Conservation (phyloP, 2,113 vertebrate species). For the Antennarius striatus region DNA sequence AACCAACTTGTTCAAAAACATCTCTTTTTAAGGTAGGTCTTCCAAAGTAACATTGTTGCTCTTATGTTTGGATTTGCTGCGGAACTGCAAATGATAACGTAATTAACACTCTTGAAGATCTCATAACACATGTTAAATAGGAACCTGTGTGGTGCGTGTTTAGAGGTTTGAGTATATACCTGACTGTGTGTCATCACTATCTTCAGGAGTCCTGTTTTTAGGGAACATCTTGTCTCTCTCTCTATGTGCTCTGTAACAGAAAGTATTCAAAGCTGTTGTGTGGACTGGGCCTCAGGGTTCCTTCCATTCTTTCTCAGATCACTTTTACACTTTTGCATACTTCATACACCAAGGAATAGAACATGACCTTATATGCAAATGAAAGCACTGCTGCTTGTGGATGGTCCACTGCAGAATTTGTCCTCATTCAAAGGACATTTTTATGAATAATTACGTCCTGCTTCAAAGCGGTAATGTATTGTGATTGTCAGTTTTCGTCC, state of each 20-base stretch:
- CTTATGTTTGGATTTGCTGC: slow-evolving; percentile 12
- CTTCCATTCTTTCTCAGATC: slow-evolving; percentile 17
- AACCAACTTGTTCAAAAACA: slow-evolving; percentile 37
- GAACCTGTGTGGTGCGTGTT: slow-evolving; percentile 28
- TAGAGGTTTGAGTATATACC: slow-evolving; percentile 2
- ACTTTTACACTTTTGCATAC: slow-evolving; percentile 12
- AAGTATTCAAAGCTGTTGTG: slow-evolving; percentile 26
- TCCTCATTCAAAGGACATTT: slow-evolving; percentile 22
- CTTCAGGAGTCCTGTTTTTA: not conserved
- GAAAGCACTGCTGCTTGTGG: slow-evolving; percentile 15
- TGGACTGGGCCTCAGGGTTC: slow-evolving; percentile 23
- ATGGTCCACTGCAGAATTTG: slow-evolving; percentile 1
- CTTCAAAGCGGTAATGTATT: too few species aligned
- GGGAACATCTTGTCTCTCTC: not conserved
- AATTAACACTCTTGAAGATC: slow-evolving; percentile 2
- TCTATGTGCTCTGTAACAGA: not conserved
- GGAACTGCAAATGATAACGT: not conserved
- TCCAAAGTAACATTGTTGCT: slow-evolving; percentile 19
- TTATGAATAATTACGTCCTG: not conserved
- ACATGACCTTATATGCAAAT: slow-evolving; percentile 17
- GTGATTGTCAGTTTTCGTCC: too few species aligned
- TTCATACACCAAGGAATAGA: slow-evolving; percentile 9
- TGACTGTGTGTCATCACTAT: slow-evolving; percentile 9
- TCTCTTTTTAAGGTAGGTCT: slow-evolving; percentile 69
- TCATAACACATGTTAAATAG: slow-evolving; percentile 15